Percentiles rank a stretch among this genome's conserved stretches.
phyloP scores from a whole-genome alignment of 2,888 invertebrate species.

The Conchocele bisecta region DNA sequence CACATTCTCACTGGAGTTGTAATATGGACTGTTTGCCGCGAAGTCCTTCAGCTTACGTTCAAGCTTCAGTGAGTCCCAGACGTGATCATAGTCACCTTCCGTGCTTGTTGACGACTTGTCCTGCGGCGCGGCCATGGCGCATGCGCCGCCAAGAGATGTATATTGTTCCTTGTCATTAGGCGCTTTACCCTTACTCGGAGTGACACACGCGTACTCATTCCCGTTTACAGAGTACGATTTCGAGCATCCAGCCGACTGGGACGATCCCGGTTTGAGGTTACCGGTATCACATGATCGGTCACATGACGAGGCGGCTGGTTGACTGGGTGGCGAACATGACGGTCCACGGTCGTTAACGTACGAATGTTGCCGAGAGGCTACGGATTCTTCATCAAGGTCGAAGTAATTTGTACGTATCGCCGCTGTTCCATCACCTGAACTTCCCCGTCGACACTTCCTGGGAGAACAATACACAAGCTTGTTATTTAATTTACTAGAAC shows the following conservation, averaged over 20 bases:
- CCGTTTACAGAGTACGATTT: constrained; percentile 24
- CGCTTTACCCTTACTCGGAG: constrained; percentile 14
- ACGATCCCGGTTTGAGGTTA: background rate
- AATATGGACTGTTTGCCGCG: background rate
- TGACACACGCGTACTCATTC: constrained; percentile 54
- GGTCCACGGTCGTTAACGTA: constrained; percentile 39
- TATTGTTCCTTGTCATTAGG: constrained; percentile 8
- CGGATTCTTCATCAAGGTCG: constrained; percentile 45
- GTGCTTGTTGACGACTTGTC: constrained; percentile 44
- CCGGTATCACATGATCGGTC: constrained; percentile 9
- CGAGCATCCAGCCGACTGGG: background rate
- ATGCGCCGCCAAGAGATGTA: constrained; percentile 17
- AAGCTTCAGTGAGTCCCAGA: constrained; percentile 54
- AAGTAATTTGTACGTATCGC: constrained; percentile 43
- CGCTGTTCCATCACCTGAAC: background rate
- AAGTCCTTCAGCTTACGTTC: constrained; percentile 18
- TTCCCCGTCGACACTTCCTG: background rate
- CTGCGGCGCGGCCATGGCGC: constrained; percentile 7
- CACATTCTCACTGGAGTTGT: constrained; percentile 36
- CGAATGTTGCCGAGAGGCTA: constrained; percentile 29
- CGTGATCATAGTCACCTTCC: constrained; percentile 57
- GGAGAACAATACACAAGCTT: background rate
- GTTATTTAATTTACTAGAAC: no score
- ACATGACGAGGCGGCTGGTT: constrained; percentile 23
- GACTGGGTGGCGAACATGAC: background rate